Conservation (phyloP, 1,140 invertebrate species). For the Lutraria rhynchaena region DNA sequence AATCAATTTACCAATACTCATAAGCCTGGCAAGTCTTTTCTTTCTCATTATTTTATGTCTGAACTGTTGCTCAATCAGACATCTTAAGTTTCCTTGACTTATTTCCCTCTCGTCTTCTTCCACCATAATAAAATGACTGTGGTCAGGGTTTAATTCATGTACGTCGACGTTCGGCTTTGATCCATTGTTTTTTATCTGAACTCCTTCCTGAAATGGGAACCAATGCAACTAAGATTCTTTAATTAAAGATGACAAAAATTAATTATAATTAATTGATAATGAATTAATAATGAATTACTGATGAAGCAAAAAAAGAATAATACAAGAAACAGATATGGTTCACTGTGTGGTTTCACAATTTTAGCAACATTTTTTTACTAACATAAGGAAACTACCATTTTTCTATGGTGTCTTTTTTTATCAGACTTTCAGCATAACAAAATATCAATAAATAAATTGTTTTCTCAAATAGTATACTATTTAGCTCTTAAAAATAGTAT, state of each 20-base stretch:
- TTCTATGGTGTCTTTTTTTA: too few relatives aligned
- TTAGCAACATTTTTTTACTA: too few relatives aligned
- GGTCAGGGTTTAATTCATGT: slow-evolving; percentile 78
- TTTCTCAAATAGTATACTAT: too few relatives aligned
- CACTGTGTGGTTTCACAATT: too few relatives aligned
- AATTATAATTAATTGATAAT: too few relatives aligned
- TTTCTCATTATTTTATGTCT: slow-evolving; percentile 38
- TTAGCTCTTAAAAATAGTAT: too few relatives aligned
- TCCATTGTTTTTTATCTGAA: slow-evolving; percentile 65
- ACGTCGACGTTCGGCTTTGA: slow-evolving; percentile 59
- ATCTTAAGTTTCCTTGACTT: slow-evolving; percentile 42
- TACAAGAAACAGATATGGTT: background rate
- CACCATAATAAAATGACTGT: slow-evolving; percentile 78
- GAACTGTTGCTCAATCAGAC: slow-evolving; percentile 65
- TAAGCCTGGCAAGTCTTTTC: slow-evolving; percentile 44
- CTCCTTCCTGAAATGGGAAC: slow-evolving; percentile 56
- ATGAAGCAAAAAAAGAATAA: background rate
- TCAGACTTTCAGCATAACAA: too few relatives aligned
- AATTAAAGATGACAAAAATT: too few relatives aligned
- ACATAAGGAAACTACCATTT: too few relatives aligned
- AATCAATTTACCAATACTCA: slow-evolving; percentile 61
- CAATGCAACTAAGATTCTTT: too few relatives aligned
- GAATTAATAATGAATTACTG: too few relatives aligned
- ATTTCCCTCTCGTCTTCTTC: slow-evolving; percentile 63
- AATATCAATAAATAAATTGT: too few relatives aligned